Conservation (phyloP, 64 coral and sea anemone genomes). For the Montipora foliosa region DNA sequence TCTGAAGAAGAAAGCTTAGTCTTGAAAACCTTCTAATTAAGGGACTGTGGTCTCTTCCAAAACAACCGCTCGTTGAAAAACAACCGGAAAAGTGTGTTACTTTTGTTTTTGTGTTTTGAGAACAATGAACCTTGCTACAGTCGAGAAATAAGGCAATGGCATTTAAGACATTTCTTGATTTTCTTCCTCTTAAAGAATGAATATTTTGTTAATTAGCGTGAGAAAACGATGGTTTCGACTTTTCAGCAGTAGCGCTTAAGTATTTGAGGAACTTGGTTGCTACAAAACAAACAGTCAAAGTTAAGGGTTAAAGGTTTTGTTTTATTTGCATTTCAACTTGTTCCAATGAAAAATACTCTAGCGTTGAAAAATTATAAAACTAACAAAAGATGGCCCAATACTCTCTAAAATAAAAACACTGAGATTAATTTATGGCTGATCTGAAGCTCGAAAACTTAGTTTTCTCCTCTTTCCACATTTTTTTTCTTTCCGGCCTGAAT, state of each 20-base stretch:
- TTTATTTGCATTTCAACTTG: conserved; percentile 21
- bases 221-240: neutral
- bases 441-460: too few species aligned
- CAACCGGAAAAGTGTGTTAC: too few species aligned
- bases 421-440: too few species aligned
- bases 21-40: too few species aligned
- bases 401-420: neutral
- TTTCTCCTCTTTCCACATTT: too few species aligned
- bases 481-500: too few species aligned
- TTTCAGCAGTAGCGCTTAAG: neutral
- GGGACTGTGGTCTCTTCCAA: neutral
- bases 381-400: neutral
- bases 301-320: neutral
- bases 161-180: neutral
- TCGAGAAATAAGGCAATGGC: neutral
- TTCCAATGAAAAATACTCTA: neutral
- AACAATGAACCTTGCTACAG: neutral
- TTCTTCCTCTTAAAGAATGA: neutral
- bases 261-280: neutral
- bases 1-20: too few species aligned
- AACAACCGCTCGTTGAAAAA: neutral
- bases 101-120: neutral
- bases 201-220: neutral
- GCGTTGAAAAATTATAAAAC: neutral
- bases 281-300: neutral